phyloP scores from a whole-genome alignment of 2,797 vertebrate species.

The Enteromius anoplus region DNA sequence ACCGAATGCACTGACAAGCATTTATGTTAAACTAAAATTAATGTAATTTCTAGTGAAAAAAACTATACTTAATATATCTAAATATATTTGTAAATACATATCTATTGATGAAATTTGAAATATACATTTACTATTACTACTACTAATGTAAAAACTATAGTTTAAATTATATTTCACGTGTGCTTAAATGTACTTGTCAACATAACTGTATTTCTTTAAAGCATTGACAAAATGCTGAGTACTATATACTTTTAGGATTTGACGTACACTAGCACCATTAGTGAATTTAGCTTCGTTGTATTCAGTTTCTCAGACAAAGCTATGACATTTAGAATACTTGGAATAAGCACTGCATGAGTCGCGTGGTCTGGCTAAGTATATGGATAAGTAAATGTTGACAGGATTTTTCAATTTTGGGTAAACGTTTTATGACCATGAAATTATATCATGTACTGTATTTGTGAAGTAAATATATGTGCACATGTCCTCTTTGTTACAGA shows the following conservation, averaged over 20 bases:
- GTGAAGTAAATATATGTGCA: background rate
- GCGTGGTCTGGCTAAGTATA: background rate
- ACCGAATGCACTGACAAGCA: no score
- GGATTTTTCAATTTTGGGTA: background rate
- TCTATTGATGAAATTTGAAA: no score
- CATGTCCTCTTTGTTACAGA: slow-evolving; percentile 74
- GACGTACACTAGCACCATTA: background rate
- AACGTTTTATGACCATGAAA: background rate
- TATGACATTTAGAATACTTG: background rate
- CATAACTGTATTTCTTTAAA: no score
- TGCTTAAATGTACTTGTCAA: no score
- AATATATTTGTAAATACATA: no score
- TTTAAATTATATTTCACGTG: no score
- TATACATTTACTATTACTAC: no score
- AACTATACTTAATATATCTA: no score
- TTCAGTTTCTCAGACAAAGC: background rate
- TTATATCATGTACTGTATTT: background rate
- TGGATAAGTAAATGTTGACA: background rate
- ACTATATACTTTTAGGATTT: no score
- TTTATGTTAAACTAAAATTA: no score
- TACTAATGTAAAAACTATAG: no score
- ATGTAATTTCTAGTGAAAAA: no score
- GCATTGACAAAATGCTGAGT: background rate
- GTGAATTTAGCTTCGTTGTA: background rate
- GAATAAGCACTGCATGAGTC: background rate